Evolutionary conservation across 2,888 invertebrate species (phyloP).

Genomic region (Nesidiocoris tenuis): DNA sequence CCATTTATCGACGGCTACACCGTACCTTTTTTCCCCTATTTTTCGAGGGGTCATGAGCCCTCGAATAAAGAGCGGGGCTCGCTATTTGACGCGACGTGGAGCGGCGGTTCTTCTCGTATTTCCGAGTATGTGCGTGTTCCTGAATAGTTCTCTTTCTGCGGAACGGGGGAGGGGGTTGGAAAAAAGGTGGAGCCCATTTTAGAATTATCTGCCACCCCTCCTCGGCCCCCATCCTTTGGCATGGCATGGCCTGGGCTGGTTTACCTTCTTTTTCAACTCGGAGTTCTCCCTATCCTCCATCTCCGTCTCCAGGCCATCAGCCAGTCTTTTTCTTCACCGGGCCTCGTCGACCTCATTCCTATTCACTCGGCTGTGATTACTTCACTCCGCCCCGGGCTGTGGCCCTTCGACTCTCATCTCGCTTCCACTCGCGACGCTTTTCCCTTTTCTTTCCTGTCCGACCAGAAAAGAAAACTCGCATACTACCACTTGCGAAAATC

Average conservation of each 20-base stretch:
- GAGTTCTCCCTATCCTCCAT: neutral
- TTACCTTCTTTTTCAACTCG: neutral
- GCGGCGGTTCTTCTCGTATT: neutral
- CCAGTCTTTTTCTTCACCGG: slow-evolving; percentile 14
- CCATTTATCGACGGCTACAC: too few species aligned
- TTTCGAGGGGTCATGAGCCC: neutral
- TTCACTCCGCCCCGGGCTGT: slow-evolving; percentile 34
- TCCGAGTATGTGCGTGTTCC: neutral
- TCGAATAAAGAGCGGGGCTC: neutral
- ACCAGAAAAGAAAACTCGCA: neutral
- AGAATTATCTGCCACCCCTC: slow-evolving; percentile 32
- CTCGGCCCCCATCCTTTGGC: neutral
- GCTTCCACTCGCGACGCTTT: neutral
- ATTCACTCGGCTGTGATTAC: slow-evolving; percentile 45
- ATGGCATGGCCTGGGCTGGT: neutral
- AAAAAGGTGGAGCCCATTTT: slow-evolving; percentile 37
- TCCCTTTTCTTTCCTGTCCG: neutral
- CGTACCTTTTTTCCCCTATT: neutral
- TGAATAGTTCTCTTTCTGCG: neutral
- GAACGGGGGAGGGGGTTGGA: neutral
- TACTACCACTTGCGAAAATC: too few species aligned
- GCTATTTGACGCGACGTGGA: neutral
- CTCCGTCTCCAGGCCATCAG: neutral
- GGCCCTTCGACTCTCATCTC: neutral
- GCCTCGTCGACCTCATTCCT: slow-evolving; percentile 39